Evolutionary conservation across 1,140 invertebrate species (phyloP), one percentile per base, ranked within the genome.

Genomic region (Euwallacea fornicatus): DNA sequence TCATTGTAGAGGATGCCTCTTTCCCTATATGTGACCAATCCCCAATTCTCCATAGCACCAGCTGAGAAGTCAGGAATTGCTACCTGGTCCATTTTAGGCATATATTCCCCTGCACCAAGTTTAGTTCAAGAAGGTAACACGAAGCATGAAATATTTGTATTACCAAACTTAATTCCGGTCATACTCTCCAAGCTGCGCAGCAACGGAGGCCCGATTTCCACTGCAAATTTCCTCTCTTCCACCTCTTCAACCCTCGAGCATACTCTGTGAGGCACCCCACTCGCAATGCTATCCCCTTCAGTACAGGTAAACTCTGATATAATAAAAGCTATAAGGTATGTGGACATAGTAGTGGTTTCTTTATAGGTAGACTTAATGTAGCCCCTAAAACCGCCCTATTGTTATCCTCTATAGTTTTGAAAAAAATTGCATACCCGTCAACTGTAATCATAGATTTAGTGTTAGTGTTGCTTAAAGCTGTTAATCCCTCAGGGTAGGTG

Each of bases 41-140:
- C 93, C 93, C 95, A 98, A 83, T 97, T 95, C 82, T 98, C 96
- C 90, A 98, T 98, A 0, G 95, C 96, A 9, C 94, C 96, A 2
- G 95, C 94, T 0, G 92, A 90, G 85, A 98, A 98, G 83, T 98
- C 95, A 7, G 96, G 96, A 73, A 98, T 93, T 9, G 93, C 94
- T 69, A 94, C 60, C 50, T 73, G 67, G 21, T 73, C 72, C 66
- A 73, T 60, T 54, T 73, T 73, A 10, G 41, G 21, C 63, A 72
- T 56, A 10, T 62, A 54, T 6, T 53, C 10, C 46, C 50, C 71
- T 67, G 9, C 6, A 70, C 0, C 9, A 7, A 43, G 10, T 10
- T 21, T 68, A 46, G n/a, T 33, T 55, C 8, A 33, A 11, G 9
- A 59, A n/a, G 13, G 0, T 68, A 33, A 2, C 21, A 33, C 4